phyloP scores from a whole-genome alignment of 2,113 vertebrate genomes.

The zebrafish (Danio rerio) region DNA sequence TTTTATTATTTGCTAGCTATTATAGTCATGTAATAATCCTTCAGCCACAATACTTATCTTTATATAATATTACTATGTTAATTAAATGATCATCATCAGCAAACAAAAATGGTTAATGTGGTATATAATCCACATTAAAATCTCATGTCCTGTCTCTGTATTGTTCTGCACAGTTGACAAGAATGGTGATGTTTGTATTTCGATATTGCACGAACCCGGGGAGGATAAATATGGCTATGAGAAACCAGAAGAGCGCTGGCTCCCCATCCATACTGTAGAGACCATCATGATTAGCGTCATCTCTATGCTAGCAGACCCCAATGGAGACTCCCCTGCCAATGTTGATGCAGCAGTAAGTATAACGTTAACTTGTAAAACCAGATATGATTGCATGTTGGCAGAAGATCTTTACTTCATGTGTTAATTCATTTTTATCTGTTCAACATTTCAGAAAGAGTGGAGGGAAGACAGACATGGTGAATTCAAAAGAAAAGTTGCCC shows the following conservation, averaged over 20 bases:
- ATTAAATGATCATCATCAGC: too few relatives aligned
- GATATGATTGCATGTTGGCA: neutral
- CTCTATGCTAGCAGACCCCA: conserved; percentile 99
- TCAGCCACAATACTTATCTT: too few relatives aligned
- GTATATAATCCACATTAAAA: too few relatives aligned
- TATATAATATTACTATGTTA: too few relatives aligned
- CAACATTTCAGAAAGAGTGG: conserved; percentile 91
- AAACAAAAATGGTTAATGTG: neutral
- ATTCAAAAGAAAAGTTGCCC: conserved; percentile 99
- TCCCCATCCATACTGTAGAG: conserved; percentile 98
- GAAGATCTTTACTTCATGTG: neutral
- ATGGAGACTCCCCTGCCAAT: conserved; percentile 97
- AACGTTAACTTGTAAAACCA: neutral
- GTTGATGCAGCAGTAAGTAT: conserved; percentile 96
- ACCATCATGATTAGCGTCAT: conserved; percentile 99
- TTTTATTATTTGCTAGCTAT: too few relatives aligned
- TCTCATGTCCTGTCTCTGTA: conserved; percentile 42
- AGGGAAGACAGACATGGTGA: conserved; percentile 98
- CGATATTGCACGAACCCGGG: conserved; percentile 98
- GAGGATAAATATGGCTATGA: conserved; percentile 99
- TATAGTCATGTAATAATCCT: too few relatives aligned
- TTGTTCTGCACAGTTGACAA: conserved; percentile 88
- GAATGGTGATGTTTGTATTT: conserved; percentile 99
- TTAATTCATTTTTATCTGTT: neutral
- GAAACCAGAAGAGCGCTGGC: conserved; percentile 98